Percentiles rank a stretch among this genome's conserved stretches.
Evolutionary conservation across 2,797 vertebrate genomes (phyloP).

Genomic region (Silurus aristotelis): DNA sequence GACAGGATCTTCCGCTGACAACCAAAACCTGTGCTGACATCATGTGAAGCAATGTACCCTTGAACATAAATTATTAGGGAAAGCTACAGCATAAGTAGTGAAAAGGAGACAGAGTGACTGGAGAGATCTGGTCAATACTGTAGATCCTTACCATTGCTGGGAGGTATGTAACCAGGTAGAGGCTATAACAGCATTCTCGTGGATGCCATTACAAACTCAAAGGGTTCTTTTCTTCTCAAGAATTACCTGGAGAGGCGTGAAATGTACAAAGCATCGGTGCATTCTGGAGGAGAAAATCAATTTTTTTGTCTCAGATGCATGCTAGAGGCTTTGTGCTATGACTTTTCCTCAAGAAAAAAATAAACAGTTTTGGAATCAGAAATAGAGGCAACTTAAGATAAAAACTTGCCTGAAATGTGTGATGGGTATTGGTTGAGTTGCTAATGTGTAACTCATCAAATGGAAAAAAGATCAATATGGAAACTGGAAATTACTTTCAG

Average conservation of each 20-base stretch:
- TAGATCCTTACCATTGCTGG: constrained; percentile 34
- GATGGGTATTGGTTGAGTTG: constrained; percentile 29
- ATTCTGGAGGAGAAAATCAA: constrained; percentile 42
- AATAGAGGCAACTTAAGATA: constrained; percentile 18
- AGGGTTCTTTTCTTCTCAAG: constrained; percentile 28
- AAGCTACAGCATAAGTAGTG: background rate
- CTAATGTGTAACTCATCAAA: constrained; percentile 38
- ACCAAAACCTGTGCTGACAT: constrained; percentile 16
- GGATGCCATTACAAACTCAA: constrained; percentile 11
- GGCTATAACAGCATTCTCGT: background rate
- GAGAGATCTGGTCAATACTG: constrained; percentile 54
- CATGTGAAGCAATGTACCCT: constrained; percentile 14
- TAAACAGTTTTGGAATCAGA: constrained; percentile 30
- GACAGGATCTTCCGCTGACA: background rate
- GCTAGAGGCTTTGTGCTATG: constrained; percentile 36
- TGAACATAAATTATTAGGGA: constrained; percentile 6
- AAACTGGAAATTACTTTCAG: background rate
- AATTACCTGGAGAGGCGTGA: constrained; percentile 38
- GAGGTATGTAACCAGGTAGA: constrained; percentile 50
- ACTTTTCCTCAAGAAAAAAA: constrained; percentile 44
- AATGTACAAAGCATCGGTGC: constrained; percentile 30
- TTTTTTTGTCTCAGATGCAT: constrained; percentile 41
- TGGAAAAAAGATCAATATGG: background rate
- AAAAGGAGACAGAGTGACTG: constrained; percentile 31
- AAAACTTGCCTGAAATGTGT: constrained; percentile 20